Percentiles rank a stretch among this genome's conserved stretches.
These are phyloP conservation scores for Rhimphoctona megacephalus DNA, from an alignment of 2,888 invertebrate species.

Conservation along the genomic window DNA sequence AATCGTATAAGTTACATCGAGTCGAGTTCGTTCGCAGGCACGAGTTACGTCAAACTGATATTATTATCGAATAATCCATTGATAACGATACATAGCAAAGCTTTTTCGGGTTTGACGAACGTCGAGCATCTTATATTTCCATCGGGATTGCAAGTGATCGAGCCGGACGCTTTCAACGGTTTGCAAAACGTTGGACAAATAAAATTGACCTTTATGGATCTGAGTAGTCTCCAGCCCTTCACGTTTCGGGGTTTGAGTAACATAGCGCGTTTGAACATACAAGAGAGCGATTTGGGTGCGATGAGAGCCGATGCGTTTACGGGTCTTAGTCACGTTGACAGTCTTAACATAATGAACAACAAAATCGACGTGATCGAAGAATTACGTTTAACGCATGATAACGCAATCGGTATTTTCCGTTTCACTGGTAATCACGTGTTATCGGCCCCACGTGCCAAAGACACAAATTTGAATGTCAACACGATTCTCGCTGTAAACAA, in stretches of 20 bases:
- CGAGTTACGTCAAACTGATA: constrained; percentile 93
- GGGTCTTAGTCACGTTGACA: constrained; percentile 90
- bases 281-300: constrained; percentile 93
- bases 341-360: constrained; percentile 92
- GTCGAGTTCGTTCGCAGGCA: constrained; percentile 94
- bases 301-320: constrained; percentile 91
- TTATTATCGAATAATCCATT: constrained; percentile 94
- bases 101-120: constrained; percentile 93
- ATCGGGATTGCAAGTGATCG: constrained; percentile 91
- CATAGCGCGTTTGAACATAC: constrained; percentile 91
- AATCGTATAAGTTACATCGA: constrained; percentile 90
- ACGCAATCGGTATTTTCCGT: constrained; percentile 90
- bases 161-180: constrained; percentile 93
- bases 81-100: constrained; percentile 91
- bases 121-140: constrained; percentile 94
- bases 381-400: constrained; percentile 89
- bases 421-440: constrained; percentile 94
- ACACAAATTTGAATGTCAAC: constrained; percentile 90
- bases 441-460: constrained; percentile 89
- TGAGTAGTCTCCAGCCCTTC: constrained; percentile 89
- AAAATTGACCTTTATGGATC: constrained; percentile 94
- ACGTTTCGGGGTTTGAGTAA: constrained; percentile 92
- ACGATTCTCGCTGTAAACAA: constrained; percentile 91
- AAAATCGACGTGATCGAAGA: constrained; percentile 94
- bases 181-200: constrained; percentile 93